Evolutionary conservation across 2,888 invertebrate species (phyloP).

Genomic region (Drosophila buzzatii): DNA sequence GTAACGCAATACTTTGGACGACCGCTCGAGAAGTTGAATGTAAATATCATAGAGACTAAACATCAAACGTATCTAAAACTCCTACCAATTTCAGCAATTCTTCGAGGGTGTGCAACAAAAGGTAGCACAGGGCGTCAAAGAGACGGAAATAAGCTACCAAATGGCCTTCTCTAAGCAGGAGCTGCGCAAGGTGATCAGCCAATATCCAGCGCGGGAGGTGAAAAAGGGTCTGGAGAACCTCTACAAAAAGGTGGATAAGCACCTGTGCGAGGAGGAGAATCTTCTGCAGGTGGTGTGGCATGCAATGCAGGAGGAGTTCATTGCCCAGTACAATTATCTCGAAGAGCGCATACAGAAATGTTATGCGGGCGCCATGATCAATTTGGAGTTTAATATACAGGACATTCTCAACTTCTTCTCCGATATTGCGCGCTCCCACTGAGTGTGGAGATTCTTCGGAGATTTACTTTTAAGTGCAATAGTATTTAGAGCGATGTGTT

Average conservation of each 20-base stretch:
- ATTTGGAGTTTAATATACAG: constrained; percentile 96
- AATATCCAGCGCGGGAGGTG: constrained; percentile 97
- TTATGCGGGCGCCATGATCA: constrained; percentile 97
- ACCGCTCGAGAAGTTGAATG: constrained; percentile 95
- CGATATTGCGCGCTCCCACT: constrained; percentile 98
- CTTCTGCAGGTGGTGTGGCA: constrained; percentile 98
- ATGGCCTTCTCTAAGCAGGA: constrained; percentile 98
- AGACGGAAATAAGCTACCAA: constrained; percentile 99
- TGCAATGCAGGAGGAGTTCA: constrained; percentile 99
- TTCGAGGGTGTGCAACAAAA: constrained; percentile 98
- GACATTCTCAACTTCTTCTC: constrained; percentile 98
- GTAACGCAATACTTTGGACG: constrained; percentile 98
- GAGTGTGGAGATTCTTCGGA: constrained; percentile 51
- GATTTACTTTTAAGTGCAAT: constrained; percentile 82
- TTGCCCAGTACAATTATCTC: constrained; percentile 96
- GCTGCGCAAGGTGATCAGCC: constrained; percentile 95
- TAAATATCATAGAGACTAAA: constrained; percentile 84
- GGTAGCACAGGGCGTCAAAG: constrained; percentile 97
- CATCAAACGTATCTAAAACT: neutral
- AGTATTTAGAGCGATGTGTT: constrained; percentile 68
- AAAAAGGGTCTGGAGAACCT: constrained; percentile 96
- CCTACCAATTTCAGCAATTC: constrained; percentile 89
- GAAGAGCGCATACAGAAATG: constrained; percentile 97
- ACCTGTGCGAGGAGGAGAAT: constrained; percentile 97
- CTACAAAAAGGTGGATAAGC: constrained; percentile 98